phyloP scores from a whole-genome alignment of 2,113 vertebrate species.

The Benitochromis conjunctus region DNA sequence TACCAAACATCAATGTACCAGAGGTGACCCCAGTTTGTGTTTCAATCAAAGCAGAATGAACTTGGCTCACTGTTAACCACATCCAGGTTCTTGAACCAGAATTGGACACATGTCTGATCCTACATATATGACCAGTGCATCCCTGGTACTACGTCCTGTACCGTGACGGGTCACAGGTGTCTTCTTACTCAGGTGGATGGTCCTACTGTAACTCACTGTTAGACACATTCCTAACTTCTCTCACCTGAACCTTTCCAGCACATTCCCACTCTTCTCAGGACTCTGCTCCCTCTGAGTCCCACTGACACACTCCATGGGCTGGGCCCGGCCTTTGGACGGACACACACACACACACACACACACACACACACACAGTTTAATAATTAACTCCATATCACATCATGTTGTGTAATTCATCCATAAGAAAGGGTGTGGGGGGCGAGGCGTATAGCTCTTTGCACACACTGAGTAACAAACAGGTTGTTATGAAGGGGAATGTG shows the following conservation, averaged over 20 bases:
- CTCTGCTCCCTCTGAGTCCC: neutral
- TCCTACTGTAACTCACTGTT: neutral
- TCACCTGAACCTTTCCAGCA: constrained; percentile 55
- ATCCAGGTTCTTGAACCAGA: neutral
- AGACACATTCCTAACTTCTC: neutral
- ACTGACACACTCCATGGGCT: neutral
- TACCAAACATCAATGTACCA: too few species aligned
- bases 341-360: neutral
- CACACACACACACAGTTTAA: neutral
- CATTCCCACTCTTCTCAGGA: neutral
- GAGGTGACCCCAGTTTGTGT: neutral
- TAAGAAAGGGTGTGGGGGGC: neutral
- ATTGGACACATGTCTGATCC: neutral
- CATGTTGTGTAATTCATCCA: neutral
- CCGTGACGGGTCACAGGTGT: neutral
- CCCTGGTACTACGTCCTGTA: rapidly evolving
- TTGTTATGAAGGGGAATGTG: neutral
- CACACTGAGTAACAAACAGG: neutral
- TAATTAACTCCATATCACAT: neutral
- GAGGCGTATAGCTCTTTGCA: neutral
- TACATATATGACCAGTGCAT: neutral
- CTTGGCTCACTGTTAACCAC: neutral
- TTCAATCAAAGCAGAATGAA: neutral
- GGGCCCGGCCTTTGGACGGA: neutral
- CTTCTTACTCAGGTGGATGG: neutral